Base-by-base conservation (phyloP, 2,113 vertebrate genomes). In the Tetrao urogallus region DNA sequence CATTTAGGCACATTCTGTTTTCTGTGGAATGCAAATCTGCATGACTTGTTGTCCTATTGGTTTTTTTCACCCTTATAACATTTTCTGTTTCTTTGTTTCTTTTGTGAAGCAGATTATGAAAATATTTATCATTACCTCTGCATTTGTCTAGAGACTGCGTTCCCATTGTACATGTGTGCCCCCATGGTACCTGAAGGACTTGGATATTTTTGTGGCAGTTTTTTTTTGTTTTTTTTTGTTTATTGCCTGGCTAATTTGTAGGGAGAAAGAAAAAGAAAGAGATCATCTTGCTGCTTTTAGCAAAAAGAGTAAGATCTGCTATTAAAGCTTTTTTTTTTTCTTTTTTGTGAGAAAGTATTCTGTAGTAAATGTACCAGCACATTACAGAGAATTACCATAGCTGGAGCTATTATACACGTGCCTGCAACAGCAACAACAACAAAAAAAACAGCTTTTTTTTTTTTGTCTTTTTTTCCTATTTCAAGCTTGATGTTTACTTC, bases 301-400 rank as follows among this genome's bases (percentile, higher is more conserved):
- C 56, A 88, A 89, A 93, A 91, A 69, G 72, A 89, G 42, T 74
- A 60, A 74, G 30, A 67, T 56, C 34, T 92, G 58, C 80, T 74
- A 90, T 78, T 83, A 94, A 93, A n/a, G 13, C 22, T 67, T 83
- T 81, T 48, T 75, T 69, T 52, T 14, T 60, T 79, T 64, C 15
- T 54, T 64, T 79, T 67, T 0, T 25, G 50, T 58, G 81, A 74
- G 47, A 91, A 60, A 70, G 77, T 80, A 83, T 48, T 86, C 48
- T 80, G 65, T 65, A 57, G 76, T 90, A 94, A 95, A 91, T 90
- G 87, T 91, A 88, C 64, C 48, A 81, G 87, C 36, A 83, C 61
- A 25, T 80, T 83, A 90, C 78, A 57, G 90, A 94, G 75, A 86
- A 65, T 75, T 89, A 57, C 61, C 2, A 2, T 91, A 67, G 36